Percentiles rank a stretch among this genome's conserved stretches.
phyloP scores from a whole-genome alignment of 1,140 invertebrate species.

The Heliconius melpomene region DNA sequence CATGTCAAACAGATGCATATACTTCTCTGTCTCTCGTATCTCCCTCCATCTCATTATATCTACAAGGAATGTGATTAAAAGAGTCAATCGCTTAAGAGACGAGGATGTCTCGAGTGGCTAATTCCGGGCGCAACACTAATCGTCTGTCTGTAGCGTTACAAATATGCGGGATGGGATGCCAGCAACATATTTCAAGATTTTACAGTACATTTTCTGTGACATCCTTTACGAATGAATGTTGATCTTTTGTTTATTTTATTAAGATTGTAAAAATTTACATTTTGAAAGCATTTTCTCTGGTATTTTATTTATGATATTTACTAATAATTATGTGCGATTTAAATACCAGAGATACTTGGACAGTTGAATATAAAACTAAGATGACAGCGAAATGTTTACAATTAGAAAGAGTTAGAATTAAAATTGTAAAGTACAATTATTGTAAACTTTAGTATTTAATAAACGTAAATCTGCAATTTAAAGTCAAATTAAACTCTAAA shows the following conservation, averaged over 20 bases:
- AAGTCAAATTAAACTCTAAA: neutral
- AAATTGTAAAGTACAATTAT: neutral
- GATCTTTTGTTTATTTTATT: neutral
- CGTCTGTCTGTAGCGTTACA: conserved; percentile 50
- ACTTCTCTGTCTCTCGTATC: conserved; percentile 38
- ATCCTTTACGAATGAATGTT: conserved; percentile 42
- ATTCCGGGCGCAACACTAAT: conserved; percentile 68
- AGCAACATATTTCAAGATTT: conserved; percentile 43
- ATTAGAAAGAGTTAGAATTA: neutral
- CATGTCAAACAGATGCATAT: conserved; percentile 48
- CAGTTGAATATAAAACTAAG: neutral
- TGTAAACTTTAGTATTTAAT: neutral
- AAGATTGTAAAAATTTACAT: neutral
- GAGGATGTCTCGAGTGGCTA: conserved; percentile 61
- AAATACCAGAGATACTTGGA: neutral
- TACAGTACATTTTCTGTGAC: conserved; percentile 45
- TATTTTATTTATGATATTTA: neutral
- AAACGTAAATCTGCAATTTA: neutral
- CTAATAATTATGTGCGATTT: neutral
- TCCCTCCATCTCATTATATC: conserved; percentile 34
- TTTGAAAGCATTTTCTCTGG: neutral
- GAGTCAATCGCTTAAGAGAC: conserved; percentile 39
- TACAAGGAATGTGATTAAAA: conserved; percentile 39
- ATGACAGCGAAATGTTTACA: neutral
- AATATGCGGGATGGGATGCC: conserved; percentile 54